Evolutionary conservation across 1,140 invertebrate genomes (phyloP).

Genomic region (Camponotus floridanus): DNA sequence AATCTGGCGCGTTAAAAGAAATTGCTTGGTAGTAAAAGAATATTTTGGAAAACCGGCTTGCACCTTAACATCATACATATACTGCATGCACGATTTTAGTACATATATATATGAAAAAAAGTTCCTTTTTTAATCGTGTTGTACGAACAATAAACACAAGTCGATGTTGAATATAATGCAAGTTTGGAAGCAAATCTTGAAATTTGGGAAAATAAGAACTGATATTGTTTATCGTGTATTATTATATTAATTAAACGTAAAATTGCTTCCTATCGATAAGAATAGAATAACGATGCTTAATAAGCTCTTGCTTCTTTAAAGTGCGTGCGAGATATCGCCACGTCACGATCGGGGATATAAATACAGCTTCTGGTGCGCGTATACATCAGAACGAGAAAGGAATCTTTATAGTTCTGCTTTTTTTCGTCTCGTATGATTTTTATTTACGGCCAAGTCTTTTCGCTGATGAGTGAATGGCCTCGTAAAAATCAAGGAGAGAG

Average conservation of each 20-base stretch:
- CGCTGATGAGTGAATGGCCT: constrained; percentile 61
- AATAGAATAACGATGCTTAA: constrained; percentile 19
- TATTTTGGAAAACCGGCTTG: neutral
- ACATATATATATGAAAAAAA: neutral
- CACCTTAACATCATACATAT: neutral
- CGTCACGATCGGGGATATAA: constrained; percentile 57
- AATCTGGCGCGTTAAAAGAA: constrained; percentile 51
- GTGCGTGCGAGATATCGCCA: constrained; percentile 37
- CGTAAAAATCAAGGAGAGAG: constrained; percentile 43
- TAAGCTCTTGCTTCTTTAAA: constrained; percentile 17
- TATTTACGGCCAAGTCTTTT: constrained; percentile 60
- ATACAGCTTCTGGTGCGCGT: constrained; percentile 48
- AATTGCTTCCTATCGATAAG: too few relatives aligned
- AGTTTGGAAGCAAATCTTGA: neutral
- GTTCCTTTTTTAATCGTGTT: neutral
- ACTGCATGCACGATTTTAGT: neutral
- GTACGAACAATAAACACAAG: neutral
- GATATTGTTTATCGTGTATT: neutral
- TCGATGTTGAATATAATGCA: neutral
- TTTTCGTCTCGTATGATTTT: constrained; percentile 65
- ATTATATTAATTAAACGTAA: neutral
- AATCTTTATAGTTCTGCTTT: constrained; percentile 68
- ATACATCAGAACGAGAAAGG: constrained; percentile 57
- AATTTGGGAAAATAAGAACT: neutral
- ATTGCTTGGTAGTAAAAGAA: constrained; percentile 35